Evolutionary conservation across 2,113 vertebrate genomes (phyloP).

Genomic region (Struthio camelus): DNA sequence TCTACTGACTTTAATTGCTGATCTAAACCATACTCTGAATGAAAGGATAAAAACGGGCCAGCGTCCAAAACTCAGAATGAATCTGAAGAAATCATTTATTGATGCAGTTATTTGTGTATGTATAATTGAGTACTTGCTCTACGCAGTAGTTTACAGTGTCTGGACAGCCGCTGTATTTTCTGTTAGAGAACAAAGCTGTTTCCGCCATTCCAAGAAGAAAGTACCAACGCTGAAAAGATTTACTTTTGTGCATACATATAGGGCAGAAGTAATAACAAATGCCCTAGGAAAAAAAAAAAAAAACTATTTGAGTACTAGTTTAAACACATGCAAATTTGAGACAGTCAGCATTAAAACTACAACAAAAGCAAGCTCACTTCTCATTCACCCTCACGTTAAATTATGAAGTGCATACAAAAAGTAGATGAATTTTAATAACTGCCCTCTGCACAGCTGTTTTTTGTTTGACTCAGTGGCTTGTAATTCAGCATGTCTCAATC

Average conservation of each 20-base stretch:
- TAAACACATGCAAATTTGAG: background rate
- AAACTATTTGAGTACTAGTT: too few species aligned
- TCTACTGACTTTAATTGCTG: conserved; percentile 34
- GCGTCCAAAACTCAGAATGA: background rate
- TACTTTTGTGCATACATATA: background rate
- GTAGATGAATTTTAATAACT: background rate
- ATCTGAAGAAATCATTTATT: conserved; percentile 9
- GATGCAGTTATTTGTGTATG: conserved; percentile 18
- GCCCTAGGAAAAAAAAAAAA: too few species aligned
- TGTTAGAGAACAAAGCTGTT: conserved; percentile 21
- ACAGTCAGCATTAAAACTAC: background rate
- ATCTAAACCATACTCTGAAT: conserved; percentile 29
- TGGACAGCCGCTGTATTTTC: background rate
- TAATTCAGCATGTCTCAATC: background rate
- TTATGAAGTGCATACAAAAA: background rate
- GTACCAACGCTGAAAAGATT: background rate
- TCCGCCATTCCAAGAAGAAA: conserved; percentile 17
- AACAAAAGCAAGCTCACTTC: background rate
- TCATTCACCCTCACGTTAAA: background rate
- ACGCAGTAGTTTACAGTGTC: background rate
- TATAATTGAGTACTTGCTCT: conserved; percentile 46
- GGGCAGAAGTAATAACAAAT: background rate
- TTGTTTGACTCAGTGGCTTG: background rate
- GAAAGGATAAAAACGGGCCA: conserved; percentile 16
- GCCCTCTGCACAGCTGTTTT: background rate